Conservation (phyloP, 2,888 invertebrate genomes). For the Acanthosepion esculentum region DNA sequence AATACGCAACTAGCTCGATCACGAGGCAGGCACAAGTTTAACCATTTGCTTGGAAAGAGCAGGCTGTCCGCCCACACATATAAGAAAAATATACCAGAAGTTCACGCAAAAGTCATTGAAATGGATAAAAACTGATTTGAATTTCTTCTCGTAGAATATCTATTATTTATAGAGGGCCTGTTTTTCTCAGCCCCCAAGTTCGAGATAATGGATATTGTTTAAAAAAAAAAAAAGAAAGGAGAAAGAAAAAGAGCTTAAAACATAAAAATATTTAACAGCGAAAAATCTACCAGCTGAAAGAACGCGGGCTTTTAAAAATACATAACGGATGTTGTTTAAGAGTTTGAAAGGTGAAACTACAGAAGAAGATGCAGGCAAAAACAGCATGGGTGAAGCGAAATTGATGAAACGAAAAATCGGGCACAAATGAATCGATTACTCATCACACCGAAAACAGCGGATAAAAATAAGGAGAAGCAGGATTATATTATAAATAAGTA, state of each 20-base stretch:
- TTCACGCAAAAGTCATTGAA: background rate
- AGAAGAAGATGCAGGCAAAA: background rate
- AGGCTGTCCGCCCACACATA: background rate
- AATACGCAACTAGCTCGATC: background rate
- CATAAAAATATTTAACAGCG: background rate
- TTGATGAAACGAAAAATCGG: background rate
- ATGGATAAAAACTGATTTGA: background rate
- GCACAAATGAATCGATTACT: slow-evolving; percentile 5
- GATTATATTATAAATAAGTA: background rate
- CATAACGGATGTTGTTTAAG: background rate
- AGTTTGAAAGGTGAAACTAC: background rate
- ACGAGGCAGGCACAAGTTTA: background rate
- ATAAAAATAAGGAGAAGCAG: background rate
- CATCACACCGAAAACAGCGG: background rate
- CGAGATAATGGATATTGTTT: background rate
- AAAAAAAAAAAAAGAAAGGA: background rate
- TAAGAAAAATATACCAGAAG: background rate
- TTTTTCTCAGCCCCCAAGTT: background rate
- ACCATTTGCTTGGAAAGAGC: background rate
- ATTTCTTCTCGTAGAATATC: background rate
- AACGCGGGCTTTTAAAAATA: background rate
- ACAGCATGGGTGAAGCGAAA: background rate
- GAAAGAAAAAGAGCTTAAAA: background rate
- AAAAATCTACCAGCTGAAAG: background rate
- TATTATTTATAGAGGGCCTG: background rate